These are phyloP conservation scores for Blastobasis lacticolella DNA, from an alignment of 2,888 invertebrate species.

Conservation along the genomic window DNA sequence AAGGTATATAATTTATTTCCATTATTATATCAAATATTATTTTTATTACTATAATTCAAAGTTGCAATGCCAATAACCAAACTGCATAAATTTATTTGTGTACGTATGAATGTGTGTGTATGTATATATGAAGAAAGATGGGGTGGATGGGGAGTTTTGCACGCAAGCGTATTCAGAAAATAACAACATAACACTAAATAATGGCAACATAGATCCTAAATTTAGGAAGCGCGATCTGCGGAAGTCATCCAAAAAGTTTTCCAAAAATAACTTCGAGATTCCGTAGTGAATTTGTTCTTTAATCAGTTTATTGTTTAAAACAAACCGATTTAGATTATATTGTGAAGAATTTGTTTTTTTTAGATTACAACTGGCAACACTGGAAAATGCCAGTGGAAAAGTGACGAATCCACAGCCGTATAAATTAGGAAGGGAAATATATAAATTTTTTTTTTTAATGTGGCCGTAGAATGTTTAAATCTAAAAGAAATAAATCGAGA, in stretches of 20 bases:
- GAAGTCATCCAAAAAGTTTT: slow-evolving; percentile 26
- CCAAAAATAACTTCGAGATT: slow-evolving; percentile 27
- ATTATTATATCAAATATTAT: no score
- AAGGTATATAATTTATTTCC: no score
- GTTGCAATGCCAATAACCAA: neutral
- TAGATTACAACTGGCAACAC: slow-evolving; percentile 14
- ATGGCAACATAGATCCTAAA: slow-evolving; percentile 16
- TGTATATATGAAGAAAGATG: no score
- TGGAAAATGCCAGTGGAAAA: neutral
- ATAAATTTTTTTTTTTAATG: slow-evolving; percentile 1
- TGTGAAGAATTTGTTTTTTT: slow-evolving; percentile 12
- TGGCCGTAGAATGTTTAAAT: neutral
- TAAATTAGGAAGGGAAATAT: neutral
- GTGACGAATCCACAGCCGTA: neutral
- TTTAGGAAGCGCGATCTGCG: neutral
- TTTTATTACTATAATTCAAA: no score
- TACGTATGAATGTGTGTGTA: no score
- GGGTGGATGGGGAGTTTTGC: no score
- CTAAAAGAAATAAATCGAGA: neutral
- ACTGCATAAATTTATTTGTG: neutral
- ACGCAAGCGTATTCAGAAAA: no score
- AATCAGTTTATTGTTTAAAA: slow-evolving; percentile 2
- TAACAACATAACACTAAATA: neutral
- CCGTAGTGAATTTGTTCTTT: slow-evolving; percentile 9
- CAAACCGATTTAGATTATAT: slow-evolving; percentile 3